Evolutionary conservation across 2,113 vertebrate genomes (phyloP), one percentile per base, ranked within the genome.

Genomic region (Heloderma charlesbogerti): DNA sequence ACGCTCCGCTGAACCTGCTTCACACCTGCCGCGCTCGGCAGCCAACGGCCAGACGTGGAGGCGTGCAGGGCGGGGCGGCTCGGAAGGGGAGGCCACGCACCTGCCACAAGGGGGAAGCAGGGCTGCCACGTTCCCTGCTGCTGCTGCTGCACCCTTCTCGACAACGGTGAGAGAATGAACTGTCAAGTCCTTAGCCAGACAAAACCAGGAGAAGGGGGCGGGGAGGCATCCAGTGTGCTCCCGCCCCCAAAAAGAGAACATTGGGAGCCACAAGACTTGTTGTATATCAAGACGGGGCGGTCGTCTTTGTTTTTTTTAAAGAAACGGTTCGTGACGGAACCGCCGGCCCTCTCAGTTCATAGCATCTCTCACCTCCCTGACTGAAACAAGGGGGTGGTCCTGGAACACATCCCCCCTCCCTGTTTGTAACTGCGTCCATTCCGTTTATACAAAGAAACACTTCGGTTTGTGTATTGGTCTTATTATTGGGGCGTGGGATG

Each of bases 401-500:
- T 29, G 27, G 40, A 43, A 29, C 6, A 67, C 9, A 31, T 13
- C 8, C 48, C 48, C 48, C 48, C 8, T 51, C 48, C 48, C 48
- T 51, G 69, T 94, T 95, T 94, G 57, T 91, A 89, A 94, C 92
- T 31, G 31, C 0, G 6, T 91, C 93, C 92, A 89, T 94, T 94
- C 81, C 2, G 60, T 92, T 91, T 91, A 72, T 92, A 95, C 93
- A 91, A 89, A 93, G 94, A 92, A 89, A 85, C n/a, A 0, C 63
- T 90, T 91, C 43, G 72, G 3, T 40, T 87, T 86, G 92, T 83
- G 2, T 91, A 85, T 94, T 93, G 92, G 91, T 96, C 93, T 95
- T 90, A 91, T 69, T 90, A 82, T 86, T 66, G 82, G 94, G 94
- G 89, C 84, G 84, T 74, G 94, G 95, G 93, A 94, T 91, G 90